Evolutionary conservation across 92 coral and sea anemone genomes (phyloP).

Genomic region (Chrysogorgia sp.): DNA sequence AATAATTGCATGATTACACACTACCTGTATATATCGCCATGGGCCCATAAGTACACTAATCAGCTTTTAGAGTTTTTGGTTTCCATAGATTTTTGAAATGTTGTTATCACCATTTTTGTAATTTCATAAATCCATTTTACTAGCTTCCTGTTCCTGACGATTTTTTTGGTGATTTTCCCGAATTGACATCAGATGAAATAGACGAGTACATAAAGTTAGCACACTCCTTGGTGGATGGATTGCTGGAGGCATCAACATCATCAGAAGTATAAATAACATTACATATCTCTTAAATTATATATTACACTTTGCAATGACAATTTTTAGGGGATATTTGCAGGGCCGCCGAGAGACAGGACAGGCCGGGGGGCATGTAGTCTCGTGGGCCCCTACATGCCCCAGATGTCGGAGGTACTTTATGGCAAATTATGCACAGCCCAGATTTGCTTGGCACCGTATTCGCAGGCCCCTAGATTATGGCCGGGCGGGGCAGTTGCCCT

Average conservation of each 20-base stretch:
- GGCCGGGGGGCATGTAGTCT: no score
- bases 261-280: no score
- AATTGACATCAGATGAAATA: conserved; percentile 70
- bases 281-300: no score
- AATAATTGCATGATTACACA: no score
- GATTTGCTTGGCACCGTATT: no score
- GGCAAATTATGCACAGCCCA: not conserved
- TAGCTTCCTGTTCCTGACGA: conserved; percentile 83
- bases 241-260: conserved; percentile 79
- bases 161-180: conserved; percentile 77
- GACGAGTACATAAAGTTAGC: conserved; percentile 69
- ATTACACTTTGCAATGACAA: no score
- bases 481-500: no score
- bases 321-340: not conserved
- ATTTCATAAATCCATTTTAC: not conserved
- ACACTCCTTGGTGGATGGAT: conserved; percentile 79
- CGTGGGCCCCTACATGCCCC: no score
- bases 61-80: conserved; percentile 2
- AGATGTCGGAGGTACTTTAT: not conserved
- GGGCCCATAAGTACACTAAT: no score
- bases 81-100: not conserved
- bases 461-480: no score
- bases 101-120: not conserved
- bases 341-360: no score
- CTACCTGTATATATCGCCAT: no score